Evolutionary conservation across 2,797 vertebrate genomes (phyloP), one percentile per base, ranked within the genome.

Genomic region (Rhynchotus rufescens): DNA sequence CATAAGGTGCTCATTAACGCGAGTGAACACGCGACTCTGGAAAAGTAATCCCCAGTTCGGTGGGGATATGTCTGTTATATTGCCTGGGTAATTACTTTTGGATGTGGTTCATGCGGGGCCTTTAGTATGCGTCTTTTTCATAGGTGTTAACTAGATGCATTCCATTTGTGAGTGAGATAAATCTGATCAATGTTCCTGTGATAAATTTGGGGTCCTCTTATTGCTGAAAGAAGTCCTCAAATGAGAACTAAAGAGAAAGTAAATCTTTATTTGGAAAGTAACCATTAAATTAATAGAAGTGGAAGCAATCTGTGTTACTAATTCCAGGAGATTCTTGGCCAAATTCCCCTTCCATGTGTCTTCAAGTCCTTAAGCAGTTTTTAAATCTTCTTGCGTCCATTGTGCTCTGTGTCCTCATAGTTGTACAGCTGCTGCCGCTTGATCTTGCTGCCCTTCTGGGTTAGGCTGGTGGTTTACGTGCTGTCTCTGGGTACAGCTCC

Each of bases 21-120:
- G 68, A n/a, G 1, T 13, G 45, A 51, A 51, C 49, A 51, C 15
- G 1, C 15, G 62, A 36, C 44, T 95, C 89, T 94, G 94, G 88
- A 84, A 88, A 94, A 93, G 90, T 72, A 32, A 93, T 93, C 94
- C 30, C n/a, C 26, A 8, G 12, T 34, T 54, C 40, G 74, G 79
- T 51, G 87, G 91, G 84, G 80, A 60, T 40, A 28, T 4, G 15
- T 4, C 1, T 54, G 7, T 42, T 84, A 34, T 26, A 84, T 71
- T 61, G 57, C 61, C 65, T 56, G 75, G 78, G 45, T 86, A 42
- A 52, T 66, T 84, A 34, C 3, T n/a, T 60, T 77, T 80, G 32
- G 26, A 78, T 92, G 74, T 84, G 73, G 81, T 90, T 45, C 54
- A 42, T 57, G 60, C 20, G 69, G 36, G 40, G 5, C 78, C 56